These are phyloP conservation scores for Lamprotornis superbus DNA, from an alignment of 2,113 vertebrate species.

Conservation along the genomic window DNA sequence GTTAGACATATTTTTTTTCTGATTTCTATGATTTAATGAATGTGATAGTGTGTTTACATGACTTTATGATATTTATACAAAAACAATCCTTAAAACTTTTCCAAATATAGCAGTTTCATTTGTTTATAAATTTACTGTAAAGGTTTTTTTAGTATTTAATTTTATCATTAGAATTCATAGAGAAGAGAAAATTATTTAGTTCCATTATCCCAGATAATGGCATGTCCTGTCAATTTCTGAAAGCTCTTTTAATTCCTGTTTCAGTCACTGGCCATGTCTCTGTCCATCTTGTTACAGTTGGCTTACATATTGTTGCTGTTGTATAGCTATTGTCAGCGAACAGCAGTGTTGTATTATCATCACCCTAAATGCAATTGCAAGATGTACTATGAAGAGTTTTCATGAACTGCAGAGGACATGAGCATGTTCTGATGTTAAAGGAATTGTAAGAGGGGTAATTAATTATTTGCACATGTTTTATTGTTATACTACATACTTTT, in stretches of 20 bases:
- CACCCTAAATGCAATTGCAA: neutral
- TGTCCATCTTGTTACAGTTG: neutral
- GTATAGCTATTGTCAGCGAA: neutral
- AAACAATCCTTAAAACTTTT: neutral
- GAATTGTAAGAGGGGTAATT: neutral
- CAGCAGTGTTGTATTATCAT: no score
- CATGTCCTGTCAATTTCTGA: neutral
- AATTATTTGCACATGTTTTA: neutral
- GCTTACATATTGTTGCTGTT: neutral
- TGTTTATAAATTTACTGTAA: neutral
- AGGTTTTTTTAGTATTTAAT: neutral
- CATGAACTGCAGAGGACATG: neutral
- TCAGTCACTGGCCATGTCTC: neutral
- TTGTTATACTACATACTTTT: neutral
- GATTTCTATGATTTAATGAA: neutral
- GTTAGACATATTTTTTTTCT: neutral
- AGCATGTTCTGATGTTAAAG: neutral
- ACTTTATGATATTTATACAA: neutral
- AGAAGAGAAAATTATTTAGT: neutral
- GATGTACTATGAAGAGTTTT: neutral
- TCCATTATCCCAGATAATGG: neutral
- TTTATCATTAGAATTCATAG: neutral
- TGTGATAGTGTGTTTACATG: accelerated
- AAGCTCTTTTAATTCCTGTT: neutral
- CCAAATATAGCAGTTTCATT: neutral